Evolutionary conservation across 1,140 invertebrate genomes (phyloP), one percentile per base, ranked within the genome.

Genomic region (Listronotus oregonensis): DNA sequence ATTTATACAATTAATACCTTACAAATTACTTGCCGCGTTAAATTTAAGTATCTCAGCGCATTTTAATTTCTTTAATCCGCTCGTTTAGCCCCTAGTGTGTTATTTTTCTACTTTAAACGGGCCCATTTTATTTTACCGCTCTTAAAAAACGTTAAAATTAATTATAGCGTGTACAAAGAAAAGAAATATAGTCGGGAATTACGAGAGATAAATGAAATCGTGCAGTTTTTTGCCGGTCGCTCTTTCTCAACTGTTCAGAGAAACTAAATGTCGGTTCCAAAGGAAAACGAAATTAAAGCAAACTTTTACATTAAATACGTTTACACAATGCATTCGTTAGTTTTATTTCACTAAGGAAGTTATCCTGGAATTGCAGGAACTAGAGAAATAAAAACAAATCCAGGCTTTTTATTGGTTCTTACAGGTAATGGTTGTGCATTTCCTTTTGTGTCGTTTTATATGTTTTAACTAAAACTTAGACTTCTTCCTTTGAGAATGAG

Each of bases 21-120:
- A 59, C 44, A 49, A 59, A 57, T 57, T 44, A 46, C 55, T n/a
- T 44, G 55, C 27, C 18, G 43, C 43, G 14, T 57, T 59, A 34
- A 47, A 59, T 47, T 39, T 59, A 49, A 47, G 43, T 49, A 59
- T 37, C 21, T 43, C 31, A 15, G 57, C 57, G 44, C 21, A 47
- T 59, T 47, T 59, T 59, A 47, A 59, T 59, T 59, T 49, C 31
- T 49, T 49, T 59, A 59, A 57, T 57, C 43, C 21, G 55, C n/a
- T 57, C 55, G 55, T 57, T 57, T 44, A 46, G 43, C 55, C 42
- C 40, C 55, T 9, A 55, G 52, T 55, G 55, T 46, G 55, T 46
- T 57, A 57, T 57, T 57, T 57, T 57, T 57, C 55, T 40, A 40
- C 52, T 55, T 34, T 34, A 34, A 40, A 40, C 52, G 39, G 39